Evolutionary conservation across 2,888 invertebrate species (phyloP).

Genomic region (Slavum lentiscoides): DNA sequence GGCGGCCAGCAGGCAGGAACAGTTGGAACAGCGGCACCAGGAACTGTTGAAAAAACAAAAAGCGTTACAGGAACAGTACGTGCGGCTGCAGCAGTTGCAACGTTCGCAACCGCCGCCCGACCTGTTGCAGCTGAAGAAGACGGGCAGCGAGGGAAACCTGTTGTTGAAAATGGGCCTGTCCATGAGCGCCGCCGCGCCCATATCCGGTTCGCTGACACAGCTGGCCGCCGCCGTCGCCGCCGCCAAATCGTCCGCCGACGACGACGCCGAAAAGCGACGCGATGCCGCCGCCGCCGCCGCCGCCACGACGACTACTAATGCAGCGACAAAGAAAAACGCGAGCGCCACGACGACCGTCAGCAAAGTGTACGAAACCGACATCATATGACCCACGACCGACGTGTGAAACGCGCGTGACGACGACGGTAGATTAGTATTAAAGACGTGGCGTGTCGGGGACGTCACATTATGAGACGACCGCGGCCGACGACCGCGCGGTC

Average conservation of each 20-base stretch:
- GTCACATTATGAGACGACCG: no score
- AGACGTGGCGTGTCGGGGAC: no score
- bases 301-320: constrained; percentile 53
- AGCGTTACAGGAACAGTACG: constrained; percentile 88
- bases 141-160: constrained; percentile 85
- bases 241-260: constrained; percentile 42
- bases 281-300: constrained; percentile 56
- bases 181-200: constrained; percentile 63
- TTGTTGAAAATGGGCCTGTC: constrained; percentile 80
- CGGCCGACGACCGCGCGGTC: no score
- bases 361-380: constrained; percentile 90
- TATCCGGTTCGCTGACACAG: constrained; percentile 68
- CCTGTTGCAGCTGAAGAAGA: constrained; percentile 72
- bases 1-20: constrained; percentile 67
- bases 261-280: constrained; percentile 44
- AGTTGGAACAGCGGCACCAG: constrained; percentile 82
- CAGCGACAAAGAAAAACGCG: constrained; percentile 4
- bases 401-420: constrained; percentile 16
- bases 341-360: constrained; percentile 62
- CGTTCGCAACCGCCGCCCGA: constrained; percentile 69
- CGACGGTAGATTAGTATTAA: no score
- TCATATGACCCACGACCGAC: constrained; percentile 71
- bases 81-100: constrained; percentile 84
- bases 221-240: constrained; percentile 60
- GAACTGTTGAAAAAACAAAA: constrained; percentile 85